These are phyloP conservation scores for Buathra laborator DNA, from an alignment of 2,888 invertebrate genomes.

Conservation along the genomic window DNA sequence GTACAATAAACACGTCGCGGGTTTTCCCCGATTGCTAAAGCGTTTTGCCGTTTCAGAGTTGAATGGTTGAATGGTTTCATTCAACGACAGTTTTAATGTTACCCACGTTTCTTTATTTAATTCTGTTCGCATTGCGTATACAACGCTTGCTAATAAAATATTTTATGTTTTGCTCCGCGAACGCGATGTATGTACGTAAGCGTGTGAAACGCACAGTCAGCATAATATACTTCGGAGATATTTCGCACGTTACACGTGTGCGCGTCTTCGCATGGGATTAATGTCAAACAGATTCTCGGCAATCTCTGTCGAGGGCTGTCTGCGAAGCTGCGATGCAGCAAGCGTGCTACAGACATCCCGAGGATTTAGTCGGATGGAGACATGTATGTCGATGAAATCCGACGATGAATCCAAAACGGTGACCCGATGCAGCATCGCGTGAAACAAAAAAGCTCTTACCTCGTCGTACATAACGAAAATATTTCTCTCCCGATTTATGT, in stretches of 20 bases:
- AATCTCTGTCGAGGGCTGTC: not conserved
- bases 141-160: no score
- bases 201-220: not conserved
- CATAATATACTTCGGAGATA: not conserved
- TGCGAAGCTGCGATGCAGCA: not conserved
- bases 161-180: no score
- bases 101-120: no score
- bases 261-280: not conserved
- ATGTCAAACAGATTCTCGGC: conserved; percentile 22
- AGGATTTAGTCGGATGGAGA: not conserved
- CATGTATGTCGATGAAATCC: not conserved
- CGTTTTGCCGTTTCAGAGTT: no score
- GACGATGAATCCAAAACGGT: not conserved
- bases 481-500: not conserved
- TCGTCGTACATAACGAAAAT: not conserved
- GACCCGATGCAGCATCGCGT: not conserved
- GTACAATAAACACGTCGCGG: no score
- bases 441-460: not conserved
- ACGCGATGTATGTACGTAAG: not conserved
- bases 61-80: no score
- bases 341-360: not conserved
- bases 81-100: no score
- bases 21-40: no score
- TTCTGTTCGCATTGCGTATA: no score
- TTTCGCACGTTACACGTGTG: not conserved